Percentiles rank a stretch among this genome's conserved stretches.
These are phyloP conservation scores for Strigamia crassipes DNA, from an alignment of 2,888 invertebrate genomes.

Conservation along the genomic window DNA sequence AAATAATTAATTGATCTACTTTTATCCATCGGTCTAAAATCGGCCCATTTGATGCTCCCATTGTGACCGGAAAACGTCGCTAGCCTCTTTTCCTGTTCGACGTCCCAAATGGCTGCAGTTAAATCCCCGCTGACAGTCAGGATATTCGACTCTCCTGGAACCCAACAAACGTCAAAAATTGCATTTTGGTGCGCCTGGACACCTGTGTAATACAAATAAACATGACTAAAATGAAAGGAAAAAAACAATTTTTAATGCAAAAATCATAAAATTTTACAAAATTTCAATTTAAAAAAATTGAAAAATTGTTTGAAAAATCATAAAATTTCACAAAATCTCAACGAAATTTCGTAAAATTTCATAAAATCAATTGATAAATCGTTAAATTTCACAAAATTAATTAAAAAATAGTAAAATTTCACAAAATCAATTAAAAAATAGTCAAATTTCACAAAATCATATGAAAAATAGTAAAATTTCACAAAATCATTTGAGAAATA, in stretches of 20 bases:
- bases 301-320: no score
- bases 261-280: no score
- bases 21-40: constrained; percentile 70
- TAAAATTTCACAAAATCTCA: no score
- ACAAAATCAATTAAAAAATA: no score
- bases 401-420: no score
- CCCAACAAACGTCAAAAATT: constrained; percentile 88
- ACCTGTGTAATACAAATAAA: constrained; percentile 46
- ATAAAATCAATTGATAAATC: no score
- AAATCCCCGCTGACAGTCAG: constrained; percentile 87
- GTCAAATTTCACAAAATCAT: no score
- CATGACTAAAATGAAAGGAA: constrained; percentile 46
- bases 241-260: constrained; percentile 48
- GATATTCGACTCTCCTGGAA: constrained; percentile 72
- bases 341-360: no score
- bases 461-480: no score
- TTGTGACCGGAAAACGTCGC: constrained; percentile 72
- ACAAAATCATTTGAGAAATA: no score
- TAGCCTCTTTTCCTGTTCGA: constrained; percentile 59
- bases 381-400: no score
- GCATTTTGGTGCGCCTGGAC: constrained; percentile 76
- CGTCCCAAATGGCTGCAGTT: constrained; percentile 78
- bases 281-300: no score
- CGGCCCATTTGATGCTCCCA: constrained; percentile 80
- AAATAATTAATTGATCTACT: constrained; percentile 56